Conservation (phyloP, 2,113 vertebrate species). For the Megaceryle maxima region DNA sequence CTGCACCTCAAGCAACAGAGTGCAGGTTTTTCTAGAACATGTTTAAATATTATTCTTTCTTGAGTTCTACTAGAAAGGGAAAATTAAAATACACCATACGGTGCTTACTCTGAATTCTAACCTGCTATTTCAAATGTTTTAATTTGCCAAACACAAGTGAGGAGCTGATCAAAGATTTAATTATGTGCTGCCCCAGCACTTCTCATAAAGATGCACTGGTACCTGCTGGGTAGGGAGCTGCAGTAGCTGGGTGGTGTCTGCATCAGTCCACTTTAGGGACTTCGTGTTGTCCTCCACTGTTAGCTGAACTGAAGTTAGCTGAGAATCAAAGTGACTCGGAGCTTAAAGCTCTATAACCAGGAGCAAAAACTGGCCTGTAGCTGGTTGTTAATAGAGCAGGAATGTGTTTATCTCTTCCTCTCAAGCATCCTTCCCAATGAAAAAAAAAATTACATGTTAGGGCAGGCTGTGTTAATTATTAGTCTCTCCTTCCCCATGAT, state of each 20-base stretch:
- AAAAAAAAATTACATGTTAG: neutral
- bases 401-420: neutral
- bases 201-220: neutral
- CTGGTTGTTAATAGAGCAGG: neutral
- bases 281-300: neutral
- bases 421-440: neutral
- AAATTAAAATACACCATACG: neutral
- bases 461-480: neutral
- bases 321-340: neutral
- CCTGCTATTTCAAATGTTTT: neutral
- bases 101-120: neutral
- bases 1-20: neutral
- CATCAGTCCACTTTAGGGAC: neutral
- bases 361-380: neutral
- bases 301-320: neutral
- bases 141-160: neutral
- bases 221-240: neutral
- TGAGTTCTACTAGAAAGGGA: neutral
- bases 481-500: neutral
- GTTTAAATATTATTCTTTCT: neutral
- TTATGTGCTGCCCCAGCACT: neutral
- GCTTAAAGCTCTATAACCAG: neutral
- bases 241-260: neutral
- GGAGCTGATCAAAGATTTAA: neutral
- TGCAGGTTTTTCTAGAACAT: neutral